Base-by-base conservation (phyloP, 2,113 vertebrate species). In the Gadus macrocephalus region DNA sequence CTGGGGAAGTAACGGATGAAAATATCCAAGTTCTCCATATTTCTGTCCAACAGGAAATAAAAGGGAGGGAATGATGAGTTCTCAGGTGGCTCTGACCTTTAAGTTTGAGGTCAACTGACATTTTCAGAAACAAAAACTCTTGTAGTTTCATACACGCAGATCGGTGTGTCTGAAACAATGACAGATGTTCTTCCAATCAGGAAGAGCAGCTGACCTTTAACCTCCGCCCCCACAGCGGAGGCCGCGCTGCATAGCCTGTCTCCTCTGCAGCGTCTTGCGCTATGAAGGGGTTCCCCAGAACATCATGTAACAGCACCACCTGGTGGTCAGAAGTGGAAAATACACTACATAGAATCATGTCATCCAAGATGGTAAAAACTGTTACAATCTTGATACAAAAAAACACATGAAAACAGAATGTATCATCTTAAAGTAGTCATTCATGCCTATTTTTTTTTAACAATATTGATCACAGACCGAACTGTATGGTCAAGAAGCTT, bases 121-220 rank as follows among this genome's bases (percentile, higher is more conserved):
- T 35, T 35, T 35, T 35, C 31, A 4, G 31, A 35, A 35, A 1
- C 31, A 3, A 35, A 35, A 35, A 35, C 31, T 35, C 6, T 20
- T 20, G 31, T 35, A 35, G 31, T 35, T 35, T 35, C 31, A 35
- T 2, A 35, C 31, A 35, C 31, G 5, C 31, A 35, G 31, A 35
- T 35, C 31, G 5, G 31, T 35, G 31, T 28, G 71, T 68, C 67
- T 11, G 62, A 4, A 35, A 35, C 31, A 1, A 35, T 35, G 4
- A 35, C 31, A 35, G 31, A 35, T 35, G 31, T 35, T 35, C 31
- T 35, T 35, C 31, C 31, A 35, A 35, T 92, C 83, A 93, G 72
- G 94, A 96, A 1, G 92, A 95, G 49, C 92, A 94, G 86, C 94
- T 96, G 78, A 94, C 91, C 85, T 86, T 91, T 68, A 93, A 82